Base-by-base conservation (phyloP, 2,888 invertebrate species). In the Lagria hirta region DNA sequence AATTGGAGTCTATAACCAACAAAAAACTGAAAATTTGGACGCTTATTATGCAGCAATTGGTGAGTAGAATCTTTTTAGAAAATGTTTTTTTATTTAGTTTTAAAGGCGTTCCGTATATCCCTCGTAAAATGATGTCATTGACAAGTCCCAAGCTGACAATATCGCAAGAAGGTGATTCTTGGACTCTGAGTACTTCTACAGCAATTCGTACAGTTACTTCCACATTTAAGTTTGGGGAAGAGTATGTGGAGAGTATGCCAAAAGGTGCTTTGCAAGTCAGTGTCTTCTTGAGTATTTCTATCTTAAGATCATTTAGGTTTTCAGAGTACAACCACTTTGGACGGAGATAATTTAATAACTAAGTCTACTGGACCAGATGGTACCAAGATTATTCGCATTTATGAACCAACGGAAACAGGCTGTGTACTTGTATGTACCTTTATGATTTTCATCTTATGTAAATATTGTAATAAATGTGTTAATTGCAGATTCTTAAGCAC, bases 191-290 rank as follows among this genome's bases (percentile, higher is more conserved):
- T 51, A 78, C 73, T 36, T 68, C 73, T 11, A 80, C 82, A 0
- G 55, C 81, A 30, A 52, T 83, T 28, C 73, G 79, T 49, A 81
- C 79, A 4, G 66, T 70, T 3, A 75, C 77, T 56, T 57, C 52
- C 16, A 76, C 69, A 42, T 83, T 83, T 60, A 77, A 73, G 60
- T 61, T 81, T 13, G 79, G 78, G 7, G 79, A 80, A 55, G 80
- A 82, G 56, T 83, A 82, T 69, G 78, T 78, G 43, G 83, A 84
- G 64, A 63, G 69, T 8, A 82, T 84, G 82, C 81, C 82, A 2
- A 76, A 73, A 46, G 77, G 80, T 62, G 69, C 67, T 26, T 60
- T 76, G 21, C 75, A 75, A 65, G 75, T 75, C 62, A 21, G 16
- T 12, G 22, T 29, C 13, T 13, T 20, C n/a, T 21, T 38, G 12